Base-by-base conservation (phyloP, 2,113 vertebrate genomes). In the Coryphaenoides rupestris region DNA sequence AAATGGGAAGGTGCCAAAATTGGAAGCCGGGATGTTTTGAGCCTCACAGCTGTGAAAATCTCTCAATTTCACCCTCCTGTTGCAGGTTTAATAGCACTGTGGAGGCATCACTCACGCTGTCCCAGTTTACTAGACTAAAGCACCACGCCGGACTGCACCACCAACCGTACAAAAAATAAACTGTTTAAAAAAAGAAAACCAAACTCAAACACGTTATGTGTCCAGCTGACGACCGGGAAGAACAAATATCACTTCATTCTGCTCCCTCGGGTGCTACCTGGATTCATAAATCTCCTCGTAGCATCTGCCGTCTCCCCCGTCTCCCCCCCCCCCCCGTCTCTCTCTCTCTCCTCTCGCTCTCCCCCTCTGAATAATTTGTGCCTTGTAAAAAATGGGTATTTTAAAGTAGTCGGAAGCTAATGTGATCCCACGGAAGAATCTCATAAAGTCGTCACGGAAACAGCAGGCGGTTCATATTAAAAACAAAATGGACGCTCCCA, bases 221-320 rank as follows among this genome's bases (percentile, higher is more conserved):
- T 26, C 28, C 28, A 33, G 28, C 28, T 33, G 28, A 33, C 28
- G 5, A 33, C 28, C 2, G 6, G 4, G 28, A 5, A 33, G 28
- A 9, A 33, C 5, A 10, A 33, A 26, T 3, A 26, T 26, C 3
- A 6, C 28, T 33, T 33, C 28, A 5, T 33, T 9, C 28, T 33
- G 5, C 28, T 33, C 28, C 28, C 26, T 28, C 26, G 3, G 3
- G 28, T 33, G 5, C 28, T 90, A 74, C 77, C 68, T 69, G 85
- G 80, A 91, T 89, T 88, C 75, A 66, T 78, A 70, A 90, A 85
- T 87, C 89, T 91, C 92, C 91, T 91, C 92, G 91, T 90, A 89
- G 88, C 80, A 75, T 87, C 87, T 90, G 84, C 81, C n/a, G n/a
- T 85, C 84, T 83, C 17, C 19, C 17, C 4, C 82, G 81, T 88